A percentile compares a stretch with the other conserved stretches of the same genome.
These are phyloP conservation scores for Callimorpha dominula DNA, from an alignment of 2,888 invertebrate species.

Conservation along the genomic window DNA sequence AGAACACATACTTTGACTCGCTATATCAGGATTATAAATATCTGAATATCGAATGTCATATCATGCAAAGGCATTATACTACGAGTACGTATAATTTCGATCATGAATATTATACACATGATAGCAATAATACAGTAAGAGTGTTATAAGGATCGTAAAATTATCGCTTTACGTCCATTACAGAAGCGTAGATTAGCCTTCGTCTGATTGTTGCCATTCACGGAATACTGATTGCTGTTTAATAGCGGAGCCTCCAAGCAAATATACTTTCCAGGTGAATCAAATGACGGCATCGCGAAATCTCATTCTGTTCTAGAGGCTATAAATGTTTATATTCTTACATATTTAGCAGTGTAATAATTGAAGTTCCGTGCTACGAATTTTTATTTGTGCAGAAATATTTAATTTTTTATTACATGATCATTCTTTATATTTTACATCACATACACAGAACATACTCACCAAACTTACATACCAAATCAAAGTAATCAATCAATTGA, in stretches of 20 bases:
- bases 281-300: constrained; percentile 26
- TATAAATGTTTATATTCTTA: constrained; percentile 34
- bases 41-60: constrained; percentile 23
- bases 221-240: constrained; percentile 51
- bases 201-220: constrained; percentile 50
- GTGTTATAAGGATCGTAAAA: constrained; percentile 49
- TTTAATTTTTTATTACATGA: too few species aligned
- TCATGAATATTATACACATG: constrained; percentile 35
- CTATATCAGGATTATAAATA: constrained; percentile 33
- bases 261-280: constrained; percentile 40
- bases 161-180: constrained; percentile 51
- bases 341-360: constrained; percentile 8
- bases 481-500: too few species aligned
- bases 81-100: constrained; percentile 7
- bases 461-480: too few species aligned
- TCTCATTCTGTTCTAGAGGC: constrained; percentile 29
- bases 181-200: constrained; percentile 34
- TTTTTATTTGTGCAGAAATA: background rate
- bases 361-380: constrained; percentile 4
- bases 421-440: too few species aligned
- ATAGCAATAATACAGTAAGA: constrained; percentile 43
- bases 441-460: too few species aligned
- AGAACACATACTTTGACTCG: constrained; percentile 17
- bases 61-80: constrained; percentile 23
- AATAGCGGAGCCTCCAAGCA: constrained; percentile 38